Percentiles rank a stretch among this genome's conserved stretches.
These are phyloP conservation scores for Drosophila hawaiiensis DNA, from an alignment of 2,888 invertebrate species.

Conservation along the genomic window DNA sequence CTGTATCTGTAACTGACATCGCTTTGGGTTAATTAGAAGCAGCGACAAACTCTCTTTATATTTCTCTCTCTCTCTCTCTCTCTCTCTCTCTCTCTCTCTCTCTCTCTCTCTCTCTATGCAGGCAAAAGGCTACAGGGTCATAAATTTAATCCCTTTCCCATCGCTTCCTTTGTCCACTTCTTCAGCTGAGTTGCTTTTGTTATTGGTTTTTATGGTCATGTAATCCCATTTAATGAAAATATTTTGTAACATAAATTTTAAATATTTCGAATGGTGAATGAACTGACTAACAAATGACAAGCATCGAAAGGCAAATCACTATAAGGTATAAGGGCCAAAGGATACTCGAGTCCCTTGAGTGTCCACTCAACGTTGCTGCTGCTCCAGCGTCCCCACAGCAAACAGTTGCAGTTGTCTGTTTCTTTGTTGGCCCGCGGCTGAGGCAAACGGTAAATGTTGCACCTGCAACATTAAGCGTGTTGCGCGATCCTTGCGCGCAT, in stretches of 20 bases:
- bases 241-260: constrained; percentile 74
- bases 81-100: not conserved
- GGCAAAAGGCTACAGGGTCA: constrained; percentile 16
- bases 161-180: not conserved
- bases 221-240: constrained; percentile 62
- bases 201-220: constrained; percentile 28
- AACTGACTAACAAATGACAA: constrained; percentile 17
- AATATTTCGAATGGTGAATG: constrained; percentile 49
- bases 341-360: constrained; percentile 16
- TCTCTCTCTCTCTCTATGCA: not conserved
- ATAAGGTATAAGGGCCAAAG: constrained; percentile 17
- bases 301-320: constrained; percentile 13
- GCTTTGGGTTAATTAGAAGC: constrained; percentile 72
- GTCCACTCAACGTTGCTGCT: not conserved
- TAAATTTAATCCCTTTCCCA: constrained; percentile 41
- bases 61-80: not conserved
- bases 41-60: constrained; percentile 16
- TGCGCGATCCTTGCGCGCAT: constrained; percentile 54
- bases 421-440: constrained; percentile 50
- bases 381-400: not conserved
- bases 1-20: constrained; percentile 50
- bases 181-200: constrained; percentile 1
- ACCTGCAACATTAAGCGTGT: constrained; percentile 48
- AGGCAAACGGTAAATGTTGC: constrained; percentile 75
- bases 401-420: constrained; percentile 13